Conservation (phyloP, 2,888 invertebrate species). For the Zygogramma bicolorata region DNA sequence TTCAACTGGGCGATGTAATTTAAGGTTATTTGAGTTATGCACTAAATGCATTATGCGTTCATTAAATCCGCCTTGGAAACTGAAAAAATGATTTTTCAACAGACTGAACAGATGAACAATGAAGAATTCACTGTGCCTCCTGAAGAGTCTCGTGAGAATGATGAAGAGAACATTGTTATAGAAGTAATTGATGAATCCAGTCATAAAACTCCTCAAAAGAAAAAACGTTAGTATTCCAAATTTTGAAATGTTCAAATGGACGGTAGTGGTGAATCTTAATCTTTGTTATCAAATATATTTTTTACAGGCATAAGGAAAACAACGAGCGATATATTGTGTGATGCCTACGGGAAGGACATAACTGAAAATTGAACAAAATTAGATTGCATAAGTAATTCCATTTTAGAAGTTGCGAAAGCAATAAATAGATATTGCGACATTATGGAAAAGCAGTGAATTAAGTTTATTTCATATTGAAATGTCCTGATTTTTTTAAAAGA, state of each 20-base stretch:
- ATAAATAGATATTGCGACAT: neutral
- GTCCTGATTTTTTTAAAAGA: neutral
- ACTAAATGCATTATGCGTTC: too few species aligned
- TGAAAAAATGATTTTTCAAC: too few species aligned
- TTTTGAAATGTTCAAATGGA: too few species aligned
- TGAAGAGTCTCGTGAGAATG: too few species aligned
- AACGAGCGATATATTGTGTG: neutral
- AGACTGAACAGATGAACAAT: too few species aligned
- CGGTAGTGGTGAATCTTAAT: too few species aligned
- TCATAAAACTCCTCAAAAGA: neutral
- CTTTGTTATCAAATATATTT: too few species aligned
- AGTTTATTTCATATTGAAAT: neutral
- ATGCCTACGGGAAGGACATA: neutral
- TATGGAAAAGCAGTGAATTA: neutral
- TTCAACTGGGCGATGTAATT: too few species aligned
- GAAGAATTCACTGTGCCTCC: too few species aligned
- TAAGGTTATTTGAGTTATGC: too few species aligned
- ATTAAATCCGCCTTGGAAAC: too few species aligned
- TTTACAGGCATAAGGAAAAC: neutral
- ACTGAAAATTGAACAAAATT: neutral
- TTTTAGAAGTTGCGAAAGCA: neutral
- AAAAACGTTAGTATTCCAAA: neutral
- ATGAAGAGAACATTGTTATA: neutral
- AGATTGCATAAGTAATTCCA: neutral
- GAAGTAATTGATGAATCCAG: neutral